These are phyloP conservation scores for Proteles cristata DNA, from an alignment of 2,113 vertebrate genomes.

Conservation along the genomic window DNA sequence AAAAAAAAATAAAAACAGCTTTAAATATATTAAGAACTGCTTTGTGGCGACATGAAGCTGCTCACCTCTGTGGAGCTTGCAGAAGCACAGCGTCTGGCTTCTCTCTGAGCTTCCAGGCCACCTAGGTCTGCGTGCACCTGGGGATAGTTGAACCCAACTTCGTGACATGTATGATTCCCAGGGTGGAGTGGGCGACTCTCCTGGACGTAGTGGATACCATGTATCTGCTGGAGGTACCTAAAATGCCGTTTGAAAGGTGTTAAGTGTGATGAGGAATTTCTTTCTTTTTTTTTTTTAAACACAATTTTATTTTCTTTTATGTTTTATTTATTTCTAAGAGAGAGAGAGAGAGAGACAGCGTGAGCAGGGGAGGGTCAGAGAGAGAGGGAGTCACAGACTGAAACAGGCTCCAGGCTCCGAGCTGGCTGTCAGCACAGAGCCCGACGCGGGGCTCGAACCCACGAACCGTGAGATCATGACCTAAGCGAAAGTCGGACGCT, in stretches of 20 bases:
- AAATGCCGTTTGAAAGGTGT: constrained; percentile 84
- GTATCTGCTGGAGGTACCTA: constrained; percentile 88
- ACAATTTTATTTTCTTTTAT: no score
- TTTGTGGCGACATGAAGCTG: constrained; percentile 87
- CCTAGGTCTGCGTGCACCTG: constrained; percentile 91
- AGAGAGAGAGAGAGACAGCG: no score
- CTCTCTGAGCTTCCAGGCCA: constrained; percentile 93
- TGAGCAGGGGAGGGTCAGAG: no score
- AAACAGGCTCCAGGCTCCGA: no score
- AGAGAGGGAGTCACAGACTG: no score
- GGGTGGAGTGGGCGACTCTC: constrained; percentile 92
- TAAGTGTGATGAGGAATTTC: constrained; percentile 90
- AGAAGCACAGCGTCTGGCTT: constrained; percentile 93
- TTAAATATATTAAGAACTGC: neutral
- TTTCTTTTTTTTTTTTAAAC: constrained; percentile 82
- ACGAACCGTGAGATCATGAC: no score
- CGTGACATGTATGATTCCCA: constrained; percentile 93
- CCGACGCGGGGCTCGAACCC: no score
- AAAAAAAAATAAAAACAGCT: neutral
- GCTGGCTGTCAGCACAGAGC: no score
- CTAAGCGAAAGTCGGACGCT: no score
- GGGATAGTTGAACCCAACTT: constrained; percentile 85
- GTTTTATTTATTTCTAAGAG: no score
- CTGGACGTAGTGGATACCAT: constrained; percentile 91
- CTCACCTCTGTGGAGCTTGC: constrained; percentile 91